Base-by-base conservation (phyloP, 2,888 invertebrate species). In the Megamerina dolium region DNA sequence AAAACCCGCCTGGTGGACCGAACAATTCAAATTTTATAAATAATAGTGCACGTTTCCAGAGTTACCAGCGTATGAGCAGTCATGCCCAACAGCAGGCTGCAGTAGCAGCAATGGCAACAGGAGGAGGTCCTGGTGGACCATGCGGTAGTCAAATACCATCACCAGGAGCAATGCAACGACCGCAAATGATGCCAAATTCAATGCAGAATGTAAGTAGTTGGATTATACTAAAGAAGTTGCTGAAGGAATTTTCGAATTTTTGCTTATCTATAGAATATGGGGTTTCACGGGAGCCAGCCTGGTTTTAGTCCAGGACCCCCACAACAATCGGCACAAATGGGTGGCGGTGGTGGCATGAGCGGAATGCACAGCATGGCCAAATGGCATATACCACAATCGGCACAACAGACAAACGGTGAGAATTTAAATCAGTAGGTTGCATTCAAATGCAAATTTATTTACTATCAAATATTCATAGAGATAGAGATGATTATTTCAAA, bases 361-460 rank as follows among this genome's bases (percentile, higher is more conserved):
- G 73, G 72, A 54, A 58, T 58, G 44, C 64, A 68, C 60, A 58
- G 59, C 43, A 60, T 66, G 51, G 79, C 80, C 60, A 83, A 84
- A 64, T 87, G 87, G 86, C 87, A 87, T 70, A 85, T 83, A 57
- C 87, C 68, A 46, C 72, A 72, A 58, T 70, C 70, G 35, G 70
- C 65, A 44, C 71, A 69, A 54, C 66, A 70, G 56, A 61, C 65
- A 50, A 72, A 74, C 60, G 77, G 77, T 76, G 42, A 61, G 39
- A 31, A 34, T 41, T 20, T 4, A 23, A 38, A 30, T 20, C 40
- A 46, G 47, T 48, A 50, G 42, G 47, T 41, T 45, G 42, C 44
- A 32, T 20, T 18, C n/a, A 35, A 18, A 37, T 26, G 36, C 18
- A 4, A 2, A 5, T 23, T 23, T 23, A 8, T 23, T 23, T 23